These are phyloP conservation scores for Bursaphelenchus okinawaensis DNA, from an alignment of 2,888 invertebrate species.

Conservation along the genomic window DNA sequence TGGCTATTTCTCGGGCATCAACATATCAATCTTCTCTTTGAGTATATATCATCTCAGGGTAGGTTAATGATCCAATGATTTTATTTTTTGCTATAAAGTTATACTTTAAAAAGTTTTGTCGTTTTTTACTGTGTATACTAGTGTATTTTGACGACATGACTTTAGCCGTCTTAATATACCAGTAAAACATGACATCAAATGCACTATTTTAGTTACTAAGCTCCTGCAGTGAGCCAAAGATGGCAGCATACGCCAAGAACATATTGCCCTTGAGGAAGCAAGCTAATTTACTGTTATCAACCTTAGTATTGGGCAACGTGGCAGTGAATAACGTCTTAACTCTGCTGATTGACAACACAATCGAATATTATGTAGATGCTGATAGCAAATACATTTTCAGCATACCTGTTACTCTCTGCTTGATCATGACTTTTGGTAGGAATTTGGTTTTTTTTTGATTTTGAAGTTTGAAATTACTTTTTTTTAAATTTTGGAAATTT, in stretches of 20 bases:
- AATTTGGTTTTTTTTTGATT: background rate
- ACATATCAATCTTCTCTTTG: background rate
- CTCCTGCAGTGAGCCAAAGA: background rate
- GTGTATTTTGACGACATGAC: too few species aligned
- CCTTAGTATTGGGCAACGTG: slow-evolving; percentile 73
- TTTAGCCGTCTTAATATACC: too few species aligned
- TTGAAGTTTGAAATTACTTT: too few species aligned
- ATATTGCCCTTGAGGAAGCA: slow-evolving; percentile 86
- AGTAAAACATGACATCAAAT: background rate
- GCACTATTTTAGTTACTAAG: background rate
- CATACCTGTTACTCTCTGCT: slow-evolving; percentile 17
- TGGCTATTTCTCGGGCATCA: background rate
- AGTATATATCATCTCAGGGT: background rate
- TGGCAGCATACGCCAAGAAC: slow-evolving; percentile 65
- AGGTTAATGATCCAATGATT: background rate
- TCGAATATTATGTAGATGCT: background rate
- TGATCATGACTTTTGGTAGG: slow-evolving; percentile 60
- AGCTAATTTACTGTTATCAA: slow-evolving; percentile 81
- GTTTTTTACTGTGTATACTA: background rate
- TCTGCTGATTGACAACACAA: slow-evolving; percentile 59
- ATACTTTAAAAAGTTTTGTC: background rate
- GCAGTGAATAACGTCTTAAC: slow-evolving; percentile 16
- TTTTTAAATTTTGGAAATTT: too few species aligned
- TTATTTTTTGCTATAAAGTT: background rate
- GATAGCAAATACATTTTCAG: background rate